phyloP scores from a whole-genome alignment of 2,888 invertebrate genomes.

The Acleris holmiana region DNA sequence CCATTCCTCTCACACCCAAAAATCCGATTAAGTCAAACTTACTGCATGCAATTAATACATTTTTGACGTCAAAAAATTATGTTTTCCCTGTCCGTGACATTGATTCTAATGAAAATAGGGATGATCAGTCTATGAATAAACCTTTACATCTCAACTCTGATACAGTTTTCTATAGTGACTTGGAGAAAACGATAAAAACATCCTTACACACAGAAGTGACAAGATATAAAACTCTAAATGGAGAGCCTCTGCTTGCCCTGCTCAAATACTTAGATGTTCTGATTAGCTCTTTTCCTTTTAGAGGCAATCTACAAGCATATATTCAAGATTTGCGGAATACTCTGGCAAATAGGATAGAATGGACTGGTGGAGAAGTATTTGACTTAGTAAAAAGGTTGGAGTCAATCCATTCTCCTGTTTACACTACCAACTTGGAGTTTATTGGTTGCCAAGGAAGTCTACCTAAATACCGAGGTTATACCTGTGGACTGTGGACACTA shows the following conservation, averaged over 20 bases:
- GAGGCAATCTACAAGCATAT: slow-evolving; percentile 86
- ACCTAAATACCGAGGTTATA: slow-evolving; percentile 91
- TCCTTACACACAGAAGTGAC: slow-evolving; percentile 93
- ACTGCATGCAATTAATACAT: slow-evolving; percentile 79
- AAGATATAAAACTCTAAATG: slow-evolving; percentile 87
- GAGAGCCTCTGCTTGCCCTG: slow-evolving; percentile 89
- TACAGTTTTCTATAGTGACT: slow-evolving; percentile 92
- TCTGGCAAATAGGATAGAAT: slow-evolving; percentile 69
- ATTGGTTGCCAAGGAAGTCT: slow-evolving; percentile 93
- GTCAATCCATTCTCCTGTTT: slow-evolving; percentile 81
- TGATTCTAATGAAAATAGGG: slow-evolving; percentile 50
- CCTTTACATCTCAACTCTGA: slow-evolving; percentile 64
- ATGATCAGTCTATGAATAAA: slow-evolving; percentile 42
- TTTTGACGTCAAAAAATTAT: slow-evolving; percentile 76
- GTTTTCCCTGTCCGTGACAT: slow-evolving; percentile 61
- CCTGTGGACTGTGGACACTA: slow-evolving; percentile 97
- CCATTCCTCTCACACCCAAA: slow-evolving; percentile 67
- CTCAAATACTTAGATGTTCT: slow-evolving; percentile 89
- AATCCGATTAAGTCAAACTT: slow-evolving; percentile 72
- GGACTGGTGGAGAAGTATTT: slow-evolving; percentile 86
- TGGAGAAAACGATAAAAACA: slow-evolving; percentile 94
- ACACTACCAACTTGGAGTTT: slow-evolving; percentile 84
- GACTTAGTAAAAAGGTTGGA: slow-evolving; percentile 83
- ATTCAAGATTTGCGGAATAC: slow-evolving; percentile 86
- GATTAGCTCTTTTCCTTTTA: slow-evolving; percentile 91